Evolutionary conservation across 1,140 invertebrate genomes (phyloP), one percentile per base, ranked within the genome.

Genomic region (Cotesia vestalis): DNA sequence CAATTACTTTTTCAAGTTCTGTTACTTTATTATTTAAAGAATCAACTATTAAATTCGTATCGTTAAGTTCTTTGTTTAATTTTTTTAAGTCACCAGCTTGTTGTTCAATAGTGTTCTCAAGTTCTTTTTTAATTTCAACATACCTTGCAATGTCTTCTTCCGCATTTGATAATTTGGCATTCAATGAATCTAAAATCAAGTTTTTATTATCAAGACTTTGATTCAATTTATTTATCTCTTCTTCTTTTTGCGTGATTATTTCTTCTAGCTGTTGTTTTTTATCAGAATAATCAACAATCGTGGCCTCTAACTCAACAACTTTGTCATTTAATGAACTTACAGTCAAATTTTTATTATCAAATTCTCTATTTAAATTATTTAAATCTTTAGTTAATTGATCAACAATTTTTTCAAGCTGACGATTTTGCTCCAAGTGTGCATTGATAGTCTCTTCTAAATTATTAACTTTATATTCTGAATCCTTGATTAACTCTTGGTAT

Each of bases 211-310:
- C 20, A 27, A 68, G 12, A 3, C 0, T 68, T 17, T 68, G 12
- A 5, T 46, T 46, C 5, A 46, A 46, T 46, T 46, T 11, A 46
- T 9, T 9, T 46, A 46, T 46, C 2, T 62, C 57, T 38, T 14
- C 38, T n/a, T 36, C 35, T 52, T 72, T 66, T 20, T 51, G 4
- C 0, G 14, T 14, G 4, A 27, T 20, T 9, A 57, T 46, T 66
- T 72, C 59, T 27, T 72, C 70, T 20, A 69, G 36, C 20, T 70
- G 38, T 55, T 55, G 6, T 35, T 61, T 46, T 40, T n/a, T 57
- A 46, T 46, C 40, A 46, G 40, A 5, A 46, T 46, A 46, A 46
- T 46, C 11, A 9, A 11, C 40, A 46, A 46, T 6, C 11, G 6
- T 46, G 2, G 20, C 14, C 4, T 59, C 53, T 14, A 55, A 55